Evolutionary conservation across 2,888 invertebrate genomes (phyloP), one percentile per base, ranked within the genome.

Genomic region (Tineola bisselliella): DNA sequence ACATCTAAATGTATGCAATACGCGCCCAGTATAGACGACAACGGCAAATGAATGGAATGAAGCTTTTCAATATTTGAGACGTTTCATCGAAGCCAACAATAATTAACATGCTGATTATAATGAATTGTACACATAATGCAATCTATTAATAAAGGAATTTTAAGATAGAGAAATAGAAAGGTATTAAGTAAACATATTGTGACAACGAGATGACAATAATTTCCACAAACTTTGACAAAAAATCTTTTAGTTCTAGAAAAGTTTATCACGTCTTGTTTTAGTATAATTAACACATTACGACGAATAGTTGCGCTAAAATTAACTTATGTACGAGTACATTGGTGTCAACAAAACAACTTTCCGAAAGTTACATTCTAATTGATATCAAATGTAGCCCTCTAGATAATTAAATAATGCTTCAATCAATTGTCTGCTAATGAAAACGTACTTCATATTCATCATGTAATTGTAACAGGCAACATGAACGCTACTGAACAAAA

Each of bases 241-340:
- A 15, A n/a, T 48, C 8, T 48, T 48, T 10, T 48, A 17, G 48
- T 48, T 17, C 48, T 13, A 17, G 48, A 54, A 54, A 54, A 54
- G 54, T 54, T 25, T 54, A 18, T 54, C 54, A 54, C 54, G n/a
- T 38, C 38, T 54, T 54, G 54, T 54, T 25, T 54, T 54, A 54
- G 54, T 54, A 54, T 54, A 54, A 54, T 54, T 54, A 54, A 54
- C 54, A 54, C 54, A 25, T 54, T 54, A 25, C 54, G 54, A 54
- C 54, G 48, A 15, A 13, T 15, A 48, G 48, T 18, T 25, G n/a
- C 19, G 54, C 54, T 54, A 54, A 54, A 54, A 54, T 52, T 54
- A 54, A 54, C 54, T 54, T n/a, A 18, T 18, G 18, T 54, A 17
- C 13, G 17, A 17, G 25, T 54, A 54, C 54, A 54, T 54, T 54